Percentiles rank a stretch among this genome's conserved stretches.
These are phyloP conservation scores for Syngnathus scovelli DNA, from an alignment of 2,113 vertebrate species.

Conservation along the genomic window DNA sequence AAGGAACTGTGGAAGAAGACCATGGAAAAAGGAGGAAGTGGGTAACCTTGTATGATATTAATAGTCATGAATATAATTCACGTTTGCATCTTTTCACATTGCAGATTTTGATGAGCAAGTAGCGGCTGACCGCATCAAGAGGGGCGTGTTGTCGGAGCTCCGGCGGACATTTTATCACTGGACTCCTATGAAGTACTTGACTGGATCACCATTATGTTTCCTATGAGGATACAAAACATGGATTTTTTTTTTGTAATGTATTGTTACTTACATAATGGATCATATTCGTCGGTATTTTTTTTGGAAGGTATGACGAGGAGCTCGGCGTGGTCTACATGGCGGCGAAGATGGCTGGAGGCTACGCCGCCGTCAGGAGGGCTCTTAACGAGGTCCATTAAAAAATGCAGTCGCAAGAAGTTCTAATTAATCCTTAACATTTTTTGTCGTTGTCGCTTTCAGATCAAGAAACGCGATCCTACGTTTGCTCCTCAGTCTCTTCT, in stretches of 20 bases:
- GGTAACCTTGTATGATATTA: constrained; percentile 4
- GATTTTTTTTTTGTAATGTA: neutral
- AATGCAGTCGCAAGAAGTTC: neutral
- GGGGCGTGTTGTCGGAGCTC: constrained; percentile 70
- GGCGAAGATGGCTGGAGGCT: constrained; percentile 78
- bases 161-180: constrained; percentile 77
- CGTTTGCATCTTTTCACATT: constrained; percentile 1
- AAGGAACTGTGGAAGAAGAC: constrained; percentile 54
- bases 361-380: constrained; percentile 77
- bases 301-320: constrained; percentile 73
- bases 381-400: constrained; percentile 75
- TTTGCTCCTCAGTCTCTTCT: constrained; percentile 78
- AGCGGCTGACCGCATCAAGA: constrained; percentile 61
- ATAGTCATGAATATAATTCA: neutral
- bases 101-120: constrained; percentile 49
- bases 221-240: neutral
- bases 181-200: constrained; percentile 73
- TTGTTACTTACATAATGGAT: neutral
- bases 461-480: constrained; percentile 69
- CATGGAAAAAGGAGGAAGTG: constrained; percentile 42
- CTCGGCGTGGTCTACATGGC: constrained; percentile 78
- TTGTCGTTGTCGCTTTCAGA: constrained; percentile 63
- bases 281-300: neutral
- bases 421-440: neutral
- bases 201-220: neutral